A percentile compares a stretch with the other conserved stretches of the same genome.
Evolutionary conservation across 2,113 vertebrate genomes (phyloP).

Genomic region (Daubentonia madagascariensis): DNA sequence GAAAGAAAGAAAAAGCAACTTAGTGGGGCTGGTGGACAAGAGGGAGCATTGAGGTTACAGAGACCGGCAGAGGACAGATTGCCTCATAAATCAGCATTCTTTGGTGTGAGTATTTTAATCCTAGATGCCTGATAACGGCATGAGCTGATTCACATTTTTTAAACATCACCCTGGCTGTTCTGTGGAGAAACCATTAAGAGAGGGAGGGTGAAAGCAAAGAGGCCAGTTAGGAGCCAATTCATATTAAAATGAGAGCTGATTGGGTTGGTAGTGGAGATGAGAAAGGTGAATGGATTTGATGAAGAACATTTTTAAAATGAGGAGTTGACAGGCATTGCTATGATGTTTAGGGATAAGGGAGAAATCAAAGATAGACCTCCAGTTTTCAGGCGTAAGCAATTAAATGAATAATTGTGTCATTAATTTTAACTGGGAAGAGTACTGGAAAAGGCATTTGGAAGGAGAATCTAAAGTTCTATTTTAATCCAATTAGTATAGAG

Average conservation of each 20-base stretch:
- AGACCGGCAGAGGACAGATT: background rate
- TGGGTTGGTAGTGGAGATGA: background rate
- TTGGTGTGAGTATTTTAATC: background rate
- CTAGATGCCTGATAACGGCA: background rate
- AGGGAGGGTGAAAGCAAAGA: background rate
- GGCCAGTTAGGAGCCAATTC: background rate
- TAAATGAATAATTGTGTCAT: background rate
- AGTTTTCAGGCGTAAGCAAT: background rate
- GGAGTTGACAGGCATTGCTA: background rate
- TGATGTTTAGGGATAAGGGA: background rate
- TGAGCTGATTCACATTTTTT: background rate
- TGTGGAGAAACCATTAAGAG: background rate
- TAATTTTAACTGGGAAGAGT: background rate
- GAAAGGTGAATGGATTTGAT: background rate
- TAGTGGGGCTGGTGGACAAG: background rate
- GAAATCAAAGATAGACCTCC: background rate
- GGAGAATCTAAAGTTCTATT: background rate
- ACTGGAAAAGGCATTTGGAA: background rate
- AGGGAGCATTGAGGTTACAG: background rate
- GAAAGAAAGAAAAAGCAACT: fast-evolving
- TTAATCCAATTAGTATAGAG: background rate
- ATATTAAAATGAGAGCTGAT: background rate
- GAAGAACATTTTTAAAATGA: background rate
- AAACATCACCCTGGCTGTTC: background rate
- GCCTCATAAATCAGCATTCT: background rate